Percentiles rank a stretch among this genome's conserved stretches.
phyloP scores from a whole-genome alignment of 2,113 vertebrate genomes.

The Aldabrachelys gigantea region DNA sequence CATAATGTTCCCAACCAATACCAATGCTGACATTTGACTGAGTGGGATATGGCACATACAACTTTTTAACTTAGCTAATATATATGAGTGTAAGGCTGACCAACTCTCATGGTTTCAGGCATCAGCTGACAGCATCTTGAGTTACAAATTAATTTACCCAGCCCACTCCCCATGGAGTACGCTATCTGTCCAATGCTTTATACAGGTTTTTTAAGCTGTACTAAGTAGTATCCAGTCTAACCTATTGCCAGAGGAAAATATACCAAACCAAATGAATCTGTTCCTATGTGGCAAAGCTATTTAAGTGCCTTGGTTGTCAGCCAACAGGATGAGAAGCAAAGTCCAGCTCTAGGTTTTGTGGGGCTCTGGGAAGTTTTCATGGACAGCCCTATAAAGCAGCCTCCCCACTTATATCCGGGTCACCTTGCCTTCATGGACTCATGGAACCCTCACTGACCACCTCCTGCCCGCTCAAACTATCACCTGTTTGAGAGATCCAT shows the following conservation, averaged over 20 bases:
- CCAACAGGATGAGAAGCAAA: background rate
- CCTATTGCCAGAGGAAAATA: slow-evolving; percentile 41
- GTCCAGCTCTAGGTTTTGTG: background rate
- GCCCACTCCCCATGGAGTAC: background rate
- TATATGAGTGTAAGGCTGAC: background rate
- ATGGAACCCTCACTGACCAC: accelerated
- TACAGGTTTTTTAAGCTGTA: background rate
- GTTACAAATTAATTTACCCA: background rate
- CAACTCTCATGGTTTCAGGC: background rate
- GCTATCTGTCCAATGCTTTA: background rate
- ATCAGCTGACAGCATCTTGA: background rate
- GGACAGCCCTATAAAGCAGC: background rate
- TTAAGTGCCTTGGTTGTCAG: background rate
- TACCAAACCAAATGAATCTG: background rate
- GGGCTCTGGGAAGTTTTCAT: background rate
- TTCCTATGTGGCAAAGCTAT: background rate
- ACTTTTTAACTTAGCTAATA: too few species aligned
- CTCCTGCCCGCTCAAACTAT: background rate
- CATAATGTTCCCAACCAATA: background rate
- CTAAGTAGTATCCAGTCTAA: background rate
- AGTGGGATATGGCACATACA: too few species aligned
- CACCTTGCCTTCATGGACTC: background rate
- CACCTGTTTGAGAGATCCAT: accelerated
- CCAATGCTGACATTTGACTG: background rate
- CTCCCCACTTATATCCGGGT: background rate